These are phyloP conservation scores for Hucho hucho DNA, from an alignment of 2,113 vertebrate species.

Conservation along the genomic window DNA sequence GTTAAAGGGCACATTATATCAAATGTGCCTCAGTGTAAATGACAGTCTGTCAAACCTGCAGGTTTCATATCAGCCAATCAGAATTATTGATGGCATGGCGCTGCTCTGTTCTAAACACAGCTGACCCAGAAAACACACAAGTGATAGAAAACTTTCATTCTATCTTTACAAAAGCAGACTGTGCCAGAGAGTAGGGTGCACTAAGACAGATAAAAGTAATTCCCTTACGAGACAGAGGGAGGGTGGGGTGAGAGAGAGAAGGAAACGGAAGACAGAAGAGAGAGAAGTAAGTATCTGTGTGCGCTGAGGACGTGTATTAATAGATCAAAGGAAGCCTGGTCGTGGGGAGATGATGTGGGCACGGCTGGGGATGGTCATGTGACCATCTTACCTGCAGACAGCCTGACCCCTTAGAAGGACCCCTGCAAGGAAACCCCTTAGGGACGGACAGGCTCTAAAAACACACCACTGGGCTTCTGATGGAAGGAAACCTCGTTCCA, in stretches of 20 bases:
- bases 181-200: background rate
- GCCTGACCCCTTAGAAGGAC: constrained; percentile 11
- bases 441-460: background rate
- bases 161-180: background rate
- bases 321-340: constrained; percentile 45
- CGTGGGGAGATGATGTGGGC: constrained; percentile 4
- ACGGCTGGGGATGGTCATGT: constrained; percentile 25
- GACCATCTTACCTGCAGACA: constrained; percentile 19
- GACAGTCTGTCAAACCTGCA: background rate
- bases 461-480: background rate
- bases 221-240: background rate
- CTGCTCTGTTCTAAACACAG: background rate
- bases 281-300: constrained; percentile 26
- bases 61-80: background rate
- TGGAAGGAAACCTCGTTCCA: constrained; percentile 51
- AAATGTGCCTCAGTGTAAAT: background rate
- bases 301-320: constrained; percentile 41
- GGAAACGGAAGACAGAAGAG: background rate
- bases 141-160: background rate
- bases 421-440: constrained; percentile 10
- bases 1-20: constrained; percentile 29
- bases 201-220: background rate
- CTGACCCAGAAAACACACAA: constrained; percentile 7
- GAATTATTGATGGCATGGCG: background rate
- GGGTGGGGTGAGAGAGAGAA: constrained; percentile 6